Percentiles rank a stretch among this genome's conserved stretches.
These are phyloP conservation scores for Brachyrhaphis roseni DNA, from an alignment of 2,797 vertebrate species.

Conservation along the genomic window DNA sequence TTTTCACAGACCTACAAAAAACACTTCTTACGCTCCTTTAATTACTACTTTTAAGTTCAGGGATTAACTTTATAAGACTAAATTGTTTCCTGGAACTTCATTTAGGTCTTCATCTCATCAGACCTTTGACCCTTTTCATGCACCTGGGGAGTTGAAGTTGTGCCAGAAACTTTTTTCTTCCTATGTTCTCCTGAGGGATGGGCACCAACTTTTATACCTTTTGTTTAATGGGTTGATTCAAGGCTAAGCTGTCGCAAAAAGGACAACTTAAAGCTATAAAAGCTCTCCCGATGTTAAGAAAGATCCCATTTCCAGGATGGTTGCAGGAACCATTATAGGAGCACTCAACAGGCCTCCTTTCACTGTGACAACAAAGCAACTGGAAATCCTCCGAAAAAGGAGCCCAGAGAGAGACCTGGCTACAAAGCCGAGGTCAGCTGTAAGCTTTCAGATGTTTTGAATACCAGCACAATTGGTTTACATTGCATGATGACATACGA, in stretches of 20 bases:
- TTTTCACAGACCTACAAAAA: too few species aligned
- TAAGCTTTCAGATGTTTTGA: conserved; percentile 43
- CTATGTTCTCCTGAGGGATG: not conserved
- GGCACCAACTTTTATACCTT: not conserved
- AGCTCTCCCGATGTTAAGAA: not conserved
- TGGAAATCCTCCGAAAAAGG: conserved; percentile 34
- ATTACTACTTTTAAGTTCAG: not conserved
- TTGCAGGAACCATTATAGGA: conserved; percentile 16
- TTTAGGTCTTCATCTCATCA: not conserved
- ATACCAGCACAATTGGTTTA: conserved; percentile 56
- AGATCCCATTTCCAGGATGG: not conserved
- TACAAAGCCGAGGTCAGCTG: conserved; percentile 54
- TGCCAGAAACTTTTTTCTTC: not conserved
- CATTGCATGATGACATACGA: conserved; percentile 44
- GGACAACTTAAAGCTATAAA: conserved; percentile 17
- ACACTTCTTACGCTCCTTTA: not conserved
- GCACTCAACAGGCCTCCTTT: conserved; percentile 10
- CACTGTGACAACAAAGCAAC: conserved; percentile 43
- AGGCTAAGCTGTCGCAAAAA: not conserved
- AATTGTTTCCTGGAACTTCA: not conserved
- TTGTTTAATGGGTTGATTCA: conserved; percentile 3
- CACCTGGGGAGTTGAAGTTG: not conserved
- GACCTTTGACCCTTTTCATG: not conserved
- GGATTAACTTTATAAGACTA: not conserved
- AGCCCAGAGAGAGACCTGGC: conserved; percentile 24